A percentile compares a stretch with the other conserved stretches of the same genome.
These are phyloP conservation scores for Eucriotettix oculatus DNA, from an alignment of 2,888 invertebrate genomes.

Conservation along the genomic window DNA sequence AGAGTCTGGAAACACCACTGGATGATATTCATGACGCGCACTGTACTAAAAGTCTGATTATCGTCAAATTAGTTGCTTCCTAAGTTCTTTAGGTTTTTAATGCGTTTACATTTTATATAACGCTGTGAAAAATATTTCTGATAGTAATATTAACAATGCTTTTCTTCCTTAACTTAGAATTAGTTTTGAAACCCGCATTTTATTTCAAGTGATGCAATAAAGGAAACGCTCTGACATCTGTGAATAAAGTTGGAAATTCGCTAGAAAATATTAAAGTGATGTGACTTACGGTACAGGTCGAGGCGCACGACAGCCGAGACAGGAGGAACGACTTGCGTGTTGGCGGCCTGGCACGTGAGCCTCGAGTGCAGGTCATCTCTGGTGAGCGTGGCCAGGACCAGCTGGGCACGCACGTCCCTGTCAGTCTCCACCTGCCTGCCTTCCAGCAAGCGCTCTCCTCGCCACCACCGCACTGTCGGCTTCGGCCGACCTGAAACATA, in stretches of 20 bases:
- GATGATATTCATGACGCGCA: too few relatives aligned
- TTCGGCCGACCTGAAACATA: conserved; percentile 46
- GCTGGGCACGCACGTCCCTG: conserved; percentile 21
- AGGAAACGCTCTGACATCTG: neutral
- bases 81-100: too few relatives aligned
- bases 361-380: conserved; percentile 47
- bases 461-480: conserved; percentile 60
- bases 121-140: too few relatives aligned
- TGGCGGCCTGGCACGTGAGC: conserved; percentile 56
- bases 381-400: conserved; percentile 32
- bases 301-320: conserved; percentile 47
- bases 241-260: neutral
- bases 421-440: conserved; percentile 26
- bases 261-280: neutral
- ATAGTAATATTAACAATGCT: too few relatives aligned
- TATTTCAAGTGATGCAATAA: too few relatives aligned
- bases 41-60: too few relatives aligned
- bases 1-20: too few relatives aligned
- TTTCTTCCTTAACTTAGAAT: too few relatives aligned
- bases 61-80: too few relatives aligned
- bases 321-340: conserved; percentile 50
- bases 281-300: conserved; percentile 42
- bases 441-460: conserved; percentile 44
- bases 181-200: too few relatives aligned
- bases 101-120: too few relatives aligned